A percentile compares a stretch with the other conserved stretches of the same genome.
Evolutionary conservation across 2,888 invertebrate genomes (phyloP).

Genomic region (Parochlus steinenii): DNA sequence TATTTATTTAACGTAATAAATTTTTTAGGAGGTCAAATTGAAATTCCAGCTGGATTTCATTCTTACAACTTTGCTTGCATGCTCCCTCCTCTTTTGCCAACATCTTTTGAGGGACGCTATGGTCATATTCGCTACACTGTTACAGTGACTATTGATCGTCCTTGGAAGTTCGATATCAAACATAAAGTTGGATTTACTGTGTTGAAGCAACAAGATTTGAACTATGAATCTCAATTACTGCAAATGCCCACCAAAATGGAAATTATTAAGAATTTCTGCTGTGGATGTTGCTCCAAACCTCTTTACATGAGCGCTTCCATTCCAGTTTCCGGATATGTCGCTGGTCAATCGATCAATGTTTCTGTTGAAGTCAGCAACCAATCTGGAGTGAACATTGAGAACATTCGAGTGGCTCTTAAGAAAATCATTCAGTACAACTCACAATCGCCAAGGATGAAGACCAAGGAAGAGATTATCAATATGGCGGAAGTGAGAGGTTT

Average conservation of each 20-base stretch:
- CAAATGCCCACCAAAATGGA: conserved; percentile 2
- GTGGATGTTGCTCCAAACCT: conserved; percentile 2
- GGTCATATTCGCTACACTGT: conserved; percentile 40
- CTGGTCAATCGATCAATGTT: conserved; percentile 5
- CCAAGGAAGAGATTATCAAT: conserved; percentile 1
- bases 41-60: conserved; percentile 25
- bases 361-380: conserved; percentile 6
- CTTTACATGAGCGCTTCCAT: conserved; percentile 5
- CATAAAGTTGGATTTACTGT: conserved; percentile 58
- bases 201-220: conserved; percentile 59
- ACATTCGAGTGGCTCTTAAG: conserved; percentile 1
- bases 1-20: neutral
- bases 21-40: neutral
- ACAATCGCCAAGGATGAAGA: conserved; percentile 1
- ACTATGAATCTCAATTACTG: conserved; percentile 24
- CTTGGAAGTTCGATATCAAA: conserved; percentile 35
- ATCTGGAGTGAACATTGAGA: conserved; percentile 3
- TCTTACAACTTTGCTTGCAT: conserved; percentile 32
- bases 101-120: conserved; percentile 33
- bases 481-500: neutral
- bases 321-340: conserved; percentile 6
- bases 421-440: conserved; percentile 6
- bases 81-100: conserved; percentile 33
- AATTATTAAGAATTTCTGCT: conserved; percentile 4
- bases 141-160: conserved; percentile 38